Evolutionary conservation across 2,888 invertebrate species (phyloP).

Genomic region (Nematopogon swammerdamellus): DNA sequence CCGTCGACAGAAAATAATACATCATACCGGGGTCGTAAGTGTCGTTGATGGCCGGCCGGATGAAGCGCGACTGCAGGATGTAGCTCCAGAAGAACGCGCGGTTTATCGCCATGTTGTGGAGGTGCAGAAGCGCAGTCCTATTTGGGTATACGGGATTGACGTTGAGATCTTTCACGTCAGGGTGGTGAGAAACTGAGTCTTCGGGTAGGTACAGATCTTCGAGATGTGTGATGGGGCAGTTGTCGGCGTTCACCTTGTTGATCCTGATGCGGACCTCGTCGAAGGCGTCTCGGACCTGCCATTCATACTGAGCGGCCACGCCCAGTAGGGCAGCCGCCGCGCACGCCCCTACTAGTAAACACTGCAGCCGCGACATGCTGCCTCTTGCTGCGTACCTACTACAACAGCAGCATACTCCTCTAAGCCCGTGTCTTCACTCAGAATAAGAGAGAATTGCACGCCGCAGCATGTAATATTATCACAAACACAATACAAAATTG

Average conservation of each 20-base stretch:
- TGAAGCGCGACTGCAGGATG: slow-evolving; percentile 86
- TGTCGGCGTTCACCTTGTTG: slow-evolving; percentile 80
- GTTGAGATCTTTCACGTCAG: slow-evolving; percentile 91
- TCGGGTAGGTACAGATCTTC: slow-evolving; percentile 80
- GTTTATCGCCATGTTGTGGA: slow-evolving; percentile 96
- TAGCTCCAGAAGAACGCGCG: slow-evolving; percentile 96
- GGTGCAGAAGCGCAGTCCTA: slow-evolving; percentile 85
- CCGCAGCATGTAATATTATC: no score
- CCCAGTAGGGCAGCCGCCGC: slow-evolving; percentile 35
- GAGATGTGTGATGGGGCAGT: slow-evolving; percentile 85
- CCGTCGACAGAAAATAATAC: slow-evolving; percentile 93
- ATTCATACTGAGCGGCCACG: slow-evolving; percentile 84
- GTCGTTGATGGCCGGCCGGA: slow-evolving; percentile 85
- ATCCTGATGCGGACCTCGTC: slow-evolving; percentile 84
- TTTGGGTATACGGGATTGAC: slow-evolving; percentile 94
- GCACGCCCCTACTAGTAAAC: not conserved
- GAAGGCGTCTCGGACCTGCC: slow-evolving; percentile 87
- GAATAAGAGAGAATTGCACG: no score
- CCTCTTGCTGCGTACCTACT: no score
- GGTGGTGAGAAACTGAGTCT: slow-evolving; percentile 85
- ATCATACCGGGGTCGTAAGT: slow-evolving; percentile 97
- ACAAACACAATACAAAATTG: no score
- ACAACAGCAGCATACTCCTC: no score
- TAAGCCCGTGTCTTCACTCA: no score
- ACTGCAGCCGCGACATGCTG: not conserved